Evolutionary conservation across 2,113 vertebrate species (phyloP).

Genomic region (Heloderma charlesbogerti): DNA sequence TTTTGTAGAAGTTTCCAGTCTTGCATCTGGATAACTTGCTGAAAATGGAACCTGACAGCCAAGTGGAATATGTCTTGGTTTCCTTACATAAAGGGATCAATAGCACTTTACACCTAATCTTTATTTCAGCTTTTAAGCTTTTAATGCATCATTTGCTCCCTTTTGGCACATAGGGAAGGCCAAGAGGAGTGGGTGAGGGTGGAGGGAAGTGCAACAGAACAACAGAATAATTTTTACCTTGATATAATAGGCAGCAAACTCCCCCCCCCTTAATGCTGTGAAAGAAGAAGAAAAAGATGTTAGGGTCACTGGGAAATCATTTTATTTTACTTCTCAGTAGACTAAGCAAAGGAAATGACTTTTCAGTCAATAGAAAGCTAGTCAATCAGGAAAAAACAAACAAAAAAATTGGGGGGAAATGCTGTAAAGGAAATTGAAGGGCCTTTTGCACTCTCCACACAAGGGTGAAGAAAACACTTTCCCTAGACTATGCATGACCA

Average conservation of each 20-base stretch:
- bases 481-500: conserved; percentile 50
- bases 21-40: conserved; percentile 53
- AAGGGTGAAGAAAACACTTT: conserved; percentile 52
- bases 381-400: conserved; percentile 60
- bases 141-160: conserved; percentile 75
- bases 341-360: conserved; percentile 64
- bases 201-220: conserved; percentile 61
- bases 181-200: not conserved
- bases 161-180: conserved; percentile 70
- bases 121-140: conserved; percentile 73
- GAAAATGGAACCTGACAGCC: conserved; percentile 71
- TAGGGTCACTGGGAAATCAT: conserved; percentile 67
- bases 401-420: conserved; percentile 19
- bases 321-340: conserved; percentile 72
- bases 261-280: conserved; percentile 29
- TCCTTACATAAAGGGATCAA: conserved; percentile 71
- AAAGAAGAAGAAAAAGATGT: conserved; percentile 64
- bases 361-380: conserved; percentile 70
- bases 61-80: conserved; percentile 63
- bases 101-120: conserved; percentile 77
- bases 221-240: conserved; percentile 68
- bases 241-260: conserved; percentile 65
- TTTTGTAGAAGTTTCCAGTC: conserved; percentile 55
- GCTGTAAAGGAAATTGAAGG: conserved; percentile 56
- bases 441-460: conserved; percentile 54